Evolutionary conservation across 2,113 vertebrate genomes (phyloP).

Genomic region (Siphamia tubifer): DNA sequence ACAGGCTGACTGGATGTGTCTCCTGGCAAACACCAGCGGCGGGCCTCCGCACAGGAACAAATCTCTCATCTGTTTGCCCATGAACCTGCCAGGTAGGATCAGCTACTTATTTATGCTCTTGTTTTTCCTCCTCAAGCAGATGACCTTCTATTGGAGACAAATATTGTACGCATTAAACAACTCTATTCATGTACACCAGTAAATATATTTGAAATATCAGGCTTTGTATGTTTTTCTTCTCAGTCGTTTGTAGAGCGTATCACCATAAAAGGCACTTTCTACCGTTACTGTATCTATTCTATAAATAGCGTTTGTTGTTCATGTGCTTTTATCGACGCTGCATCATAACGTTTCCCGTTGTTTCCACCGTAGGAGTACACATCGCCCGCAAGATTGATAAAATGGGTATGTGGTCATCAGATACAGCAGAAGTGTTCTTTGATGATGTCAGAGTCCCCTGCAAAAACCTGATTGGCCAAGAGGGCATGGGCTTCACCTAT

Average conservation of each 20-base stretch:
- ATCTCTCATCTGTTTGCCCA: slow-evolving; percentile 85
- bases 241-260: no score
- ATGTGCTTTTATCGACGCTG: not conserved
- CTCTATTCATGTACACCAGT: no score
- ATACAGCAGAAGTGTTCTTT: slow-evolving; percentile 86
- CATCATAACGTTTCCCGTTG: not conserved
- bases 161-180: no score
- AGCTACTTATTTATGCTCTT: not conserved
- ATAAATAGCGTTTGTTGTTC: not conserved
- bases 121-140: not conserved
- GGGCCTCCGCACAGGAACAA: slow-evolving; percentile 82
- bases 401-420: slow-evolving; percentile 86
- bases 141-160: not conserved
- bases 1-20: slow-evolving; percentile 87
- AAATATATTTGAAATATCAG: not conserved
- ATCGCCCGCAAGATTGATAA: slow-evolving; percentile 86
- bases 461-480: slow-evolving; percentile 83
- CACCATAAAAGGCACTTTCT: not conserved
- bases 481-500: slow-evolving; percentile 88
- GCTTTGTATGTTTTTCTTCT: no score
- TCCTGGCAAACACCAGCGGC: slow-evolving; percentile 82
- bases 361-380: slow-evolving; percentile 74
- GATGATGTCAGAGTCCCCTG: slow-evolving; percentile 84
- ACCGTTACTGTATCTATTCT: not conserved
- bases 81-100: slow-evolving; percentile 82